Evolutionary conservation across 2,113 vertebrate genomes (phyloP), one percentile per base, ranked within the genome.

Genomic region (Microcebus jonahi): DNA sequence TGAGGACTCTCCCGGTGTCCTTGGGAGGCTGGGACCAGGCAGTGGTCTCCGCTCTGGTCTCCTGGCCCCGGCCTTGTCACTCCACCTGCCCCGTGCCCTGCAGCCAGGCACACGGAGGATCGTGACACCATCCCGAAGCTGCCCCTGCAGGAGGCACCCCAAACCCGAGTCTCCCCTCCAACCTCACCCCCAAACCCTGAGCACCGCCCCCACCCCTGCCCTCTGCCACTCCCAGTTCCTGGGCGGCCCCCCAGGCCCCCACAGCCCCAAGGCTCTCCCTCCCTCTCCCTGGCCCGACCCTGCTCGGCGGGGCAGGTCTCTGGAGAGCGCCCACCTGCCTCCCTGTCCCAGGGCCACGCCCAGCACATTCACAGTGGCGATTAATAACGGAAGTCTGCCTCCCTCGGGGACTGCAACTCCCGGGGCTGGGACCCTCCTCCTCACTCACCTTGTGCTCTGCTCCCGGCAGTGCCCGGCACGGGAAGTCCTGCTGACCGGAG

Each of bases 161-260:
- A 2, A 0, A 0, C 12, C 53, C 1, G 0, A 5, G 20, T 7
- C 6, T 39, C n/a, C 76, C 65, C n/a, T 7, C 5, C 27, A 8
- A 31, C 8, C 65, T 81, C 14, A 29, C 12, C 20, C 50, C 75
- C 17, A 10, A 3, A 10, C 10, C 11, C 34, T 0, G 10, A 14
- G 29, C 15, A 0, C 1, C 18, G 42, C 29, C 36, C 57, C 57
- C 0, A 0, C 29, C 14, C 25, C 12, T 3, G 29, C 25, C 10
- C 50, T 10, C 50, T 1, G n/a, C 73, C 27, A 4, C 20, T 11
- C 0, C 5, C 61, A 8, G 36, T 65, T 53, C 12, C 75, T 2
- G 29, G 73, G 36, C 2, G 7, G 7, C 42, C 42, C 42, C 42
- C 42, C 42, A 45, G 3, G 31, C 34, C 39, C 53, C 42, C 34